Conservation (phyloP, 2,888 invertebrate species). For the Sminthurides aquaticus region DNA sequence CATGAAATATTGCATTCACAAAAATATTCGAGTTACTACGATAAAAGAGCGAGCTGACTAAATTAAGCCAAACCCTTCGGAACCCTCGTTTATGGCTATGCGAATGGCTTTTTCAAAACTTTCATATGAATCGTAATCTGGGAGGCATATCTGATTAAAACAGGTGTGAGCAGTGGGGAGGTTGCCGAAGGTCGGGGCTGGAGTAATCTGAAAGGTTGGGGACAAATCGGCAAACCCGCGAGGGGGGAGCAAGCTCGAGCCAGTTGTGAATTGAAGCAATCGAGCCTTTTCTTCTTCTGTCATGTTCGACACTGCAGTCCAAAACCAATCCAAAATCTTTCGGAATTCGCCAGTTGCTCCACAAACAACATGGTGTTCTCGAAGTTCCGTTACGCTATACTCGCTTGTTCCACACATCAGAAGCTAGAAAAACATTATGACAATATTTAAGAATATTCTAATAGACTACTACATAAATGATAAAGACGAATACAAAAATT, state of each 20-base stretch:
- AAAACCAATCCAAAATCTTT: constrained; percentile 80
- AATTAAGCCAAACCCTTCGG: constrained; percentile 82
- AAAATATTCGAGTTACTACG: too few relatives aligned
- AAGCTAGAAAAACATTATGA: constrained; percentile 56
- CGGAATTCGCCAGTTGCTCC: constrained; percentile 65
- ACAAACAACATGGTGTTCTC: constrained; percentile 78
- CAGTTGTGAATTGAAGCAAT: constrained; percentile 81
- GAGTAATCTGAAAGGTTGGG: constrained; percentile 86
- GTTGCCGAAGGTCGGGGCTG: constrained; percentile 80
- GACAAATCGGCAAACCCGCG: constrained; percentile 83
- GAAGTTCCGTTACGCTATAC: constrained; percentile 82
- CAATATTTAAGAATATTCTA: constrained; percentile 4
- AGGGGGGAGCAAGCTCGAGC: constrained; percentile 72
- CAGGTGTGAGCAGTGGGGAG: constrained; percentile 90
- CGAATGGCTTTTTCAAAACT: constrained; percentile 83
- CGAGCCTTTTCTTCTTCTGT: constrained; percentile 87
- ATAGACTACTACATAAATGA: constrained; percentile 8
- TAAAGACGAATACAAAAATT: constrained; percentile 22
- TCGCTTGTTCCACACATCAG: constrained; percentile 88
- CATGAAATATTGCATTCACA: too few relatives aligned
- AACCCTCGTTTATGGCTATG: constrained; percentile 89
- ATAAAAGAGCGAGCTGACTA: background rate
- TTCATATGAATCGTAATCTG: constrained; percentile 89
- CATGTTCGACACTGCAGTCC: constrained; percentile 81
- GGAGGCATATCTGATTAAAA: constrained; percentile 90